Evolutionary conservation across 2,113 vertebrate genomes (phyloP), one percentile per base, ranked within the genome.

Genomic region (Caranx ignobilis): DNA sequence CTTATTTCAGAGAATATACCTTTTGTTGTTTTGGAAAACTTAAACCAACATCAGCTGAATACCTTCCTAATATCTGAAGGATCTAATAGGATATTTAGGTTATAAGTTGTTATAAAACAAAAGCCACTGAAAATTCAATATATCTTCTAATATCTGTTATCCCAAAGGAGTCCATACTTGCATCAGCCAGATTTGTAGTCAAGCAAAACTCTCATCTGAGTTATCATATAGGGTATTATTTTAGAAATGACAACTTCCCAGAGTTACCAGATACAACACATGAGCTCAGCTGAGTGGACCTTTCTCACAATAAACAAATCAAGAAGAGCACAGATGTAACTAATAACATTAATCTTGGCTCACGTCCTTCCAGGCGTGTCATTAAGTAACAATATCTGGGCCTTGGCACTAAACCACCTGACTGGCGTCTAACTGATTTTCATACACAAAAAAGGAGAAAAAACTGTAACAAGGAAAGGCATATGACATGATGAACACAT

Each of bases 301-400:
- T 43, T 37, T 72, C 21, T 41, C 13, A 35, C 4, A 6, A 12
- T 68, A 3, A 4, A n/a, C 21, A 39, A 18, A 26, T 5, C 1
- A 45, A 26, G 11, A 65, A 41, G 18, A 62, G 32, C 48, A 26
- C 34, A 61, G 35, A 34, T 57, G 10, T 31, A 57, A 48, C 8
- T 68, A 39, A 76, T 60, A n/a, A 41, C 55, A 57, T 71, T 72
- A 67, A 62, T 54, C n/a, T 32, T 11, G 2, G 26, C 61, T 66
- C n/a, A 35, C 54, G 19, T 60, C 45, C 19, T 62, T n/a, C 57
- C 34, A 45, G 35, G 37, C 65, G 57, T 74, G 47, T 55, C 37
- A 61, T 48, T 50, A 39, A 71, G 8, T 4, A 0, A 68, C 21
- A 62, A 35, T 50, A 66, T 39, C 34, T 43, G 7, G 13, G 11